Evolutionary conservation across 2,888 invertebrate species (phyloP).

Genomic region (Alentia gelatinosa): DNA sequence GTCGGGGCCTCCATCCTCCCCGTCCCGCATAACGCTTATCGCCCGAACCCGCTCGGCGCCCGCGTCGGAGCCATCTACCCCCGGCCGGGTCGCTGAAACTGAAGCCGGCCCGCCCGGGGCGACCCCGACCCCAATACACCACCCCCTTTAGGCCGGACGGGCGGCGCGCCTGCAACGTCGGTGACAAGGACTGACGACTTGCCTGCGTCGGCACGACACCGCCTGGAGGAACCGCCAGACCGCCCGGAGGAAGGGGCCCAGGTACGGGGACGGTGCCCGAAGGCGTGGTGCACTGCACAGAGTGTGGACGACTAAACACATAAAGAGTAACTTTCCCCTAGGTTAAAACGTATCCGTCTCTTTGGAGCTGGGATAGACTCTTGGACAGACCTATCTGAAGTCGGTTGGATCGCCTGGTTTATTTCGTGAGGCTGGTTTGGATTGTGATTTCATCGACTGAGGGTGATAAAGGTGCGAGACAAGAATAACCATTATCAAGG

Average conservation of each 20-base stretch:
- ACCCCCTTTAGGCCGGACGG: background rate
- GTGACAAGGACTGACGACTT: slow-evolving; percentile 21
- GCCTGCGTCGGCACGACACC: background rate
- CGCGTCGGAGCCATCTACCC: slow-evolving; percentile 34
- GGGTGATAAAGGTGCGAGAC: no score
- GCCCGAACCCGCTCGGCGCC: background rate
- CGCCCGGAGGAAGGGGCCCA: background rate
- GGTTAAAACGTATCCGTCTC: no score
- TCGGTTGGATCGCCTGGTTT: no score
- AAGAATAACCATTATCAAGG: no score
- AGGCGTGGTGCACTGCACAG: background rate
- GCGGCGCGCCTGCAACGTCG: background rate
- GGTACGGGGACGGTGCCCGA: background rate
- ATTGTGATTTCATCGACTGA: no score
- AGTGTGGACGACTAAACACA: no score
- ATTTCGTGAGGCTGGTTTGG: no score
- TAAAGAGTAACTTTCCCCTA: no score
- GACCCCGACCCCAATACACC: slow-evolving; percentile 30
- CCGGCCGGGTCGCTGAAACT: slow-evolving; percentile 29
- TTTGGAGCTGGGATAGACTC: no score
- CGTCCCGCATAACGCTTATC: background rate
- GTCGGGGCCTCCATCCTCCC: background rate
- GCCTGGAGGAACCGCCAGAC: background rate
- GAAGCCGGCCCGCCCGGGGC: slow-evolving; percentile 32
- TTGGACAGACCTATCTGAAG: no score